Evolutionary conservation across 2,888 invertebrate species (phyloP).

Genomic region (Polietes domitor): DNA sequence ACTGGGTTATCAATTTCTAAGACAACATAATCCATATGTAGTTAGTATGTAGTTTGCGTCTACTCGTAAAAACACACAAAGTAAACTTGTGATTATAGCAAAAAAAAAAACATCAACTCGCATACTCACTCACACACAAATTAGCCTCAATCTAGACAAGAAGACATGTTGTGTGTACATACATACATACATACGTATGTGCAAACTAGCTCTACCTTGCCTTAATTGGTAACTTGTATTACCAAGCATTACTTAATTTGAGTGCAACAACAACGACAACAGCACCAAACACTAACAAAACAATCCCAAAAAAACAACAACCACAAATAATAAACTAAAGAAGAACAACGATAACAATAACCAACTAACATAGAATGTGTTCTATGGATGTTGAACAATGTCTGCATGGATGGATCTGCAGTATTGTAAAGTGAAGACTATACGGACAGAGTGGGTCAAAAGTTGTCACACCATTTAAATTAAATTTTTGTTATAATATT

Average conservation of each 20-base stretch:
- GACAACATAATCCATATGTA: not conserved
- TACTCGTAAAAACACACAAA: not conserved
- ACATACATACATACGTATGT: not conserved
- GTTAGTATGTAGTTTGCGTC: not conserved
- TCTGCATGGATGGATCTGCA: not conserved
- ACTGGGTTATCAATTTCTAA: not conserved
- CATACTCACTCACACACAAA: slow-evolving; percentile 3
- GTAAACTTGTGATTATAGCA: not conserved
- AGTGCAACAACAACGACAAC: slow-evolving; percentile 22
- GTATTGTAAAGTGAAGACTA: not conserved
- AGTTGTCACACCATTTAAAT: not conserved
- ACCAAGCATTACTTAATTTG: slow-evolving; percentile 60
- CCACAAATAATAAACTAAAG: slow-evolving; percentile 18
- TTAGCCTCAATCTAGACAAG: slow-evolving; percentile 14
- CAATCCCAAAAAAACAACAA: slow-evolving; percentile 25
- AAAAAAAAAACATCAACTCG: not conserved
- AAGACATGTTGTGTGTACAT: not conserved
- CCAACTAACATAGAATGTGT: slow-evolving; percentile 39
- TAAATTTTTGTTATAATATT: too few species aligned
- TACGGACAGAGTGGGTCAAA: not conserved
- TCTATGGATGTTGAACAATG: not conserved
- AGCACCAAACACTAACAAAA: slow-evolving; percentile 13
- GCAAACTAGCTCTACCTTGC: slow-evolving; percentile 50
- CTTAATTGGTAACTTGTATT: slow-evolving; percentile 72
- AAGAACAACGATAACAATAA: slow-evolving; percentile 34